Evolutionary conservation across 1,140 invertebrate species (phyloP), one percentile per base, ranked within the genome.

Genomic region (Drosophila rufa): DNA sequence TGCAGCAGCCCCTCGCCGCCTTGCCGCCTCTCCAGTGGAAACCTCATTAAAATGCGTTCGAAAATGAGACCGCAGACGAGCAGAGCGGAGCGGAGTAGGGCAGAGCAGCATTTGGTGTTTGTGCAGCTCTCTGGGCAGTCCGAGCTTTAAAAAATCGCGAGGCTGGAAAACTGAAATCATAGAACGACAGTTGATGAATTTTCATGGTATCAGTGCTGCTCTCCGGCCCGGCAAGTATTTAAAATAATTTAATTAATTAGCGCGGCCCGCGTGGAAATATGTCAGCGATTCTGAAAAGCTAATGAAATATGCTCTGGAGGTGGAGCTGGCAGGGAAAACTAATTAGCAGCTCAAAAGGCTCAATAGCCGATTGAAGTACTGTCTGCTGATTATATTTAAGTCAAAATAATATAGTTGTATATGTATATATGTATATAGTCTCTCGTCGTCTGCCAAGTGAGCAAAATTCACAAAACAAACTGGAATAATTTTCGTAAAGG

Each of bases 1-100:
- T 48, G 48, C 62, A 51, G 43, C 55, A 45, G 36, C 67, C 55
- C 45, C 71, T 45, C 19, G 22, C 15, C 53, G 66, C 45, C 71
- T 45, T n/a, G 22, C 15, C 53, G 66, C 50, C 42, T 42, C 73
- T 47, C 15, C 55, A 50, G 48, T 42, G 25, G 45, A 80, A 81
- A 89, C 84, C 84, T 87, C 84, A 87, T 87, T 89, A 87, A 87
- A 89, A 89, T 80, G 68, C 64, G 80, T 71, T 80, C 58, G 62
- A 79, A 71, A 79, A 79, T 71, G 75, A 73, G 45, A 56, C 48
- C 45, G 62, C 66, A 77, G 43, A 45, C 58, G 30, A 12, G 33
- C 53, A 36, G 33, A 11, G 33, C 33, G n/a, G 33, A 56, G 53
- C 36, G 47, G 61, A 33, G 30, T 33, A 33, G 30, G 11, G 33